Evolutionary conservation across 2,888 invertebrate genomes (phyloP).

Genomic region (Oligia fasciuncula): DNA sequence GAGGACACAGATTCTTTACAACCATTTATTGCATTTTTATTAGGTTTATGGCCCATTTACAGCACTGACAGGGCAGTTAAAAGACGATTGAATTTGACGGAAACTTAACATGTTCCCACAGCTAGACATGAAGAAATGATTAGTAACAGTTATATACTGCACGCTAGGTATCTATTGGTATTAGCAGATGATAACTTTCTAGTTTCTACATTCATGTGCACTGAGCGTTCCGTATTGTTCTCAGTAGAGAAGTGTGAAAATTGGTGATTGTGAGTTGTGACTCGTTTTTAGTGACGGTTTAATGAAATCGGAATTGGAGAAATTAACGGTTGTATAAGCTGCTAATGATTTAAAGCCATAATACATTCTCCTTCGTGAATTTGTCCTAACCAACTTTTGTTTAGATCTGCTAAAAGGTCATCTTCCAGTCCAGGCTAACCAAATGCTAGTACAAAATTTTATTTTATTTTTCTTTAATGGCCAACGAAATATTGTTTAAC

Average conservation of each 20-base stretch:
- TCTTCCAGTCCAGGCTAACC: neutral
- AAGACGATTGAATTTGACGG: slow-evolving; percentile 12
- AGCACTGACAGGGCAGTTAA: neutral
- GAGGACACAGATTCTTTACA: neutral
- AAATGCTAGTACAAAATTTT: neutral
- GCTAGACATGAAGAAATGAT: slow-evolving; percentile 48
- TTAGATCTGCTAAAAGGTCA: neutral
- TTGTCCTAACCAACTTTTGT: neutral
- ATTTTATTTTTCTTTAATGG: too few relatives aligned
- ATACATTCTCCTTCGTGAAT: neutral
- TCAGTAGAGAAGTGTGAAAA: slow-evolving; percentile 45
- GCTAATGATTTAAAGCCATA: neutral
- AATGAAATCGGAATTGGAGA: slow-evolving; percentile 20
- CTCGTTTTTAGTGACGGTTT: slow-evolving; percentile 22
- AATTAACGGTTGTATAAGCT: neutral
- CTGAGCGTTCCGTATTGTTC: slow-evolving; percentile 59
- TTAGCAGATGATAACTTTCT: slow-evolving; percentile 53
- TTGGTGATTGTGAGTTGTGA: slow-evolving; percentile 42
- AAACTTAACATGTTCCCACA: slow-evolving; percentile 48
- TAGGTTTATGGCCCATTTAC: too few relatives aligned
- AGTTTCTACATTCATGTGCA: slow-evolving; percentile 62
- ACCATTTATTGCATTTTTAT: neutral
- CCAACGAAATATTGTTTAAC: too few relatives aligned
- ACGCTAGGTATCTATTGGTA: slow-evolving; percentile 50
- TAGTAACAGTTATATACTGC: slow-evolving; percentile 47